Evolutionary conservation across 1,140 invertebrate species (phyloP).

Genomic region (Diorhabda elongata): DNA sequence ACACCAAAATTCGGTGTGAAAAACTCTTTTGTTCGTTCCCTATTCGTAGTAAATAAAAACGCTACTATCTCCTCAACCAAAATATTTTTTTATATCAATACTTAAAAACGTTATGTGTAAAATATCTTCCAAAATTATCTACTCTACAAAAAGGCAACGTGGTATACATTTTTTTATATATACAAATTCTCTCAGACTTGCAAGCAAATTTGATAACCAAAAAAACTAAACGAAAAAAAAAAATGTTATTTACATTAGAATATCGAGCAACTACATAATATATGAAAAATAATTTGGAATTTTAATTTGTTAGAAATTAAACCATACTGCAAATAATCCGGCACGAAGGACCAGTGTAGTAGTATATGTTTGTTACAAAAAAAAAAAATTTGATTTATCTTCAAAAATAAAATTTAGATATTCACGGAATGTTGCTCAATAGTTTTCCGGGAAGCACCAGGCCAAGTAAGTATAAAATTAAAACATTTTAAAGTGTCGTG

Average conservation of each 20-base stretch:
- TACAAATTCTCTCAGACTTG: slow-evolving; percentile 12
- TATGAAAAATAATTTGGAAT: no score
- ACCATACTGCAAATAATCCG: no score
- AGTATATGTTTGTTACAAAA: no score
- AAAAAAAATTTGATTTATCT: no score
- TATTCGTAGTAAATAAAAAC: slow-evolving; percentile 8
- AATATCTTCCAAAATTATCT: slow-evolving; percentile 27
- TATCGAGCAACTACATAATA: no score
- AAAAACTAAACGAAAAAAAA: no score
- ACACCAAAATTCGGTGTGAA: no score
- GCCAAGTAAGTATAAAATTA: slow-evolving; percentile 14
- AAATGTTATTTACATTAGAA: no score
- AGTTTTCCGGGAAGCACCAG: slow-evolving; percentile 28
- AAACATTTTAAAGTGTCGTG: slow-evolving; percentile 1
- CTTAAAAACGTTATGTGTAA: slow-evolving; percentile 15
- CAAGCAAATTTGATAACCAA: slow-evolving; percentile 15
- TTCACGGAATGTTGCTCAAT: neutral
- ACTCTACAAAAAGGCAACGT: slow-evolving; percentile 30
- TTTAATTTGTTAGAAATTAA: no score
- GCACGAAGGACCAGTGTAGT: no score
- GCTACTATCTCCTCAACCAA: slow-evolving; percentile 14
- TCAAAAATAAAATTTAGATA: no score
- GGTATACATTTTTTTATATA: slow-evolving; percentile 27
- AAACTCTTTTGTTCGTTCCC: neutral
- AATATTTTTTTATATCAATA: slow-evolving; percentile 5